These are phyloP conservation scores for Lontra canadensis DNA, from an alignment of 2,113 vertebrate genomes.

Conservation along the genomic window DNA sequence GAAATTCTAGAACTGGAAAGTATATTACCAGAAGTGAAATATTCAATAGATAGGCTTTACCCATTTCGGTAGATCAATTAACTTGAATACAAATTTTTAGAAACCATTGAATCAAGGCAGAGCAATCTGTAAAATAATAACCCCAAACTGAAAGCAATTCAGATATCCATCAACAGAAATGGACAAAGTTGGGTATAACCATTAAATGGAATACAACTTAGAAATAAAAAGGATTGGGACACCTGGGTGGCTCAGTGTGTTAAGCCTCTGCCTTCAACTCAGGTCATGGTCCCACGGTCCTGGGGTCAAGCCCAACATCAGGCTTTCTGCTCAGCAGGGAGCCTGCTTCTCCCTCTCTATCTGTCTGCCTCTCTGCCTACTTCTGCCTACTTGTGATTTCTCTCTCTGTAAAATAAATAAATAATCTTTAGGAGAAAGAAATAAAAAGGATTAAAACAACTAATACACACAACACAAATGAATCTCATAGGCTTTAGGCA, in stretches of 20 bases:
- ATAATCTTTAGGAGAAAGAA: no score
- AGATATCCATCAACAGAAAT: background rate
- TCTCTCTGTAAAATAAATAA: no score
- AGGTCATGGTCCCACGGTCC: no score
- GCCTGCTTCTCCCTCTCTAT: no score
- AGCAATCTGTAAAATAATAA: background rate
- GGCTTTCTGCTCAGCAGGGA: no score
- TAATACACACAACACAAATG: background rate
- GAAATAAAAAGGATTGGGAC: background rate
- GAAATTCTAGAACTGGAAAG: background rate
- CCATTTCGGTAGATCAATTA: background rate
- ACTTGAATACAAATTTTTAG: background rate
- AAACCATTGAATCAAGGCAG: background rate
- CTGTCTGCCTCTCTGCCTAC: no score
- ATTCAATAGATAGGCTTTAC: background rate
- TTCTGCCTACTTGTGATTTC: no score
- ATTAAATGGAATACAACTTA: background rate
- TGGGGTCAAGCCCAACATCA: no score
- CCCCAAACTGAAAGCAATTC: background rate
- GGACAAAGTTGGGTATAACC: background rate
- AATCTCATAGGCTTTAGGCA: background rate
- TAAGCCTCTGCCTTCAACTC: no score
- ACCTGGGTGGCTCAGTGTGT: no score
- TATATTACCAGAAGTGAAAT: background rate
- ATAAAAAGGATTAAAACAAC: background rate